phyloP scores from a whole-genome alignment of 2,113 vertebrate genomes.

The Nothocercus julius region DNA sequence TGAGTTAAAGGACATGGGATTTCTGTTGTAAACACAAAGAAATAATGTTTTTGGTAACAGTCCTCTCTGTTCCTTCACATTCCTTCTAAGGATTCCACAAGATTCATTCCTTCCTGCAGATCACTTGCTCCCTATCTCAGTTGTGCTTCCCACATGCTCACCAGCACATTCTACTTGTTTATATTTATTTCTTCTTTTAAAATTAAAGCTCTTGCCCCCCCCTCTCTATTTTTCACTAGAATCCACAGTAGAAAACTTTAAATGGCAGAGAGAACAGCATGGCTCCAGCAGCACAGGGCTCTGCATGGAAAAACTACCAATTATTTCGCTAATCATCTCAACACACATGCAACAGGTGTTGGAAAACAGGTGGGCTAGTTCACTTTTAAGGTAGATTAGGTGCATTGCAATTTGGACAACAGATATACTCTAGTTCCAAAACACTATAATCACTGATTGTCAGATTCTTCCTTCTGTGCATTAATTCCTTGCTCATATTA shows the following conservation, averaged over 20 bases:
- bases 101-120: neutral
- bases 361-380: neutral
- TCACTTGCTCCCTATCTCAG: neutral
- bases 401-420: neutral
- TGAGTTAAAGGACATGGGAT: neutral
- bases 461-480: neutral
- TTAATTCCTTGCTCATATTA: neutral
- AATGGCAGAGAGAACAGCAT: neutral
- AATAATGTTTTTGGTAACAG: neutral
- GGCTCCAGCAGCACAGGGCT: neutral
- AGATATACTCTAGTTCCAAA: neutral
- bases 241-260: neutral
- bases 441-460: neutral
- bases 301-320: neutral
- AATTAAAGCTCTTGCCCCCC: neutral
- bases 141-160: neutral
- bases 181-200: neutral
- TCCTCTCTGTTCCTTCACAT: neutral
- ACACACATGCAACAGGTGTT: neutral
- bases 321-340: neutral
- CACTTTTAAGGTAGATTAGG: neutral
- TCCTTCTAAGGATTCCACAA: neutral
- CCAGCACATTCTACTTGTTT: neutral
- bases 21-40: neutral
- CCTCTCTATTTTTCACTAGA: neutral